phyloP scores from a whole-genome alignment of 1,140 invertebrate genomes.

The Octopus sinensis region DNA sequence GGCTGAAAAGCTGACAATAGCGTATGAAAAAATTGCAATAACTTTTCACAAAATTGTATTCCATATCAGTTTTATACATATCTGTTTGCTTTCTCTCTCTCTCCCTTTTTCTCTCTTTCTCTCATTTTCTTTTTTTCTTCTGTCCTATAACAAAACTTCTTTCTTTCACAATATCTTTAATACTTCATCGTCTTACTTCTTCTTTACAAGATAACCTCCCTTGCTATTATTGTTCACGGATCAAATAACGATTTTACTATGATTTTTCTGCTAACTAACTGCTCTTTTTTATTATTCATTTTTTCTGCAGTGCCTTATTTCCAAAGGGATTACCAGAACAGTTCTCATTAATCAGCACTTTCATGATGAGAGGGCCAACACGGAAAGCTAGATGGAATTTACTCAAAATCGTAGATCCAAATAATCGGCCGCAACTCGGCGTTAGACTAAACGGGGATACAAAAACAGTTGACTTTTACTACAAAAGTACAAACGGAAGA shows the following conservation, averaged over 20 bases:
- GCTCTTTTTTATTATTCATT: slow-evolving; percentile 1
- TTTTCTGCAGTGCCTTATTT: slow-evolving; percentile 64
- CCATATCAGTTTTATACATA: neutral
- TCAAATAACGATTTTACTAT: no score
- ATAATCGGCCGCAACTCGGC: slow-evolving; percentile 66
- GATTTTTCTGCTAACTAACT: neutral
- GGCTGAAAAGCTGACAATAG: neutral
- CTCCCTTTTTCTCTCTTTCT: neutral
- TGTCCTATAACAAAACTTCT: neutral
- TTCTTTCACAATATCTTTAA: no score
- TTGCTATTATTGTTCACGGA: no score
- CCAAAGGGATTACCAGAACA: slow-evolving; percentile 69
- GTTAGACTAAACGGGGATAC: slow-evolving; percentile 68
- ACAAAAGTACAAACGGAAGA: slow-evolving; percentile 62
- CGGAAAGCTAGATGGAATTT: slow-evolving; percentile 69
- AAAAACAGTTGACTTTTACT: slow-evolving; percentile 66
- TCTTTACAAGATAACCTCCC: no score
- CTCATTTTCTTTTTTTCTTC: neutral
- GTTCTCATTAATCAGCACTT: slow-evolving; percentile 71
- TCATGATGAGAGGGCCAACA: slow-evolving; percentile 62
- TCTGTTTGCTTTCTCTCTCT: neutral
- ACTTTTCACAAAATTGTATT: no score
- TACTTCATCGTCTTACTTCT: no score
- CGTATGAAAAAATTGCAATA: no score
- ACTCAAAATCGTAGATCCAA: slow-evolving; percentile 65